phyloP scores from a whole-genome alignment of 23 tunicate genomes.

The Trididemnum miniatum region DNA sequence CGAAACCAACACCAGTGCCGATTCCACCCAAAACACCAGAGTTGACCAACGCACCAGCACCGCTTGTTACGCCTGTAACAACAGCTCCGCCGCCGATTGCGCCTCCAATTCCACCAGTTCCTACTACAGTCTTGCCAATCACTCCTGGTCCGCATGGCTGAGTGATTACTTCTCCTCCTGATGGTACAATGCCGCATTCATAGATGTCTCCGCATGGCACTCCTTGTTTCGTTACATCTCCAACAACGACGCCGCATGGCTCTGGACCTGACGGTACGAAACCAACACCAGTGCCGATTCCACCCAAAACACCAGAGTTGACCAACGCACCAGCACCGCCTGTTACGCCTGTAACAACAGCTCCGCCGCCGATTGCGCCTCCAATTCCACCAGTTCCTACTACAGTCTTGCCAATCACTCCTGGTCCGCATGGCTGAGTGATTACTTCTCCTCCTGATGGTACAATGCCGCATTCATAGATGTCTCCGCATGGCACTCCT shows the following conservation, averaged over 20 bases:
- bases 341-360: neutral
- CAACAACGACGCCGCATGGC: constrained; percentile 2
- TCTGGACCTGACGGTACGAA: neutral
- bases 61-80: neutral
- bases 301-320: neutral
- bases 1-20: neutral
- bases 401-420: neutral
- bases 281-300: neutral
- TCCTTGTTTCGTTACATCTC: neutral
- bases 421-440: neutral
- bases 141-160: constrained; percentile 2
- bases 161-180: neutral
- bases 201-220: constrained; percentile 1
- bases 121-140: neutral
- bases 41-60: neutral
- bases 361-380: neutral
- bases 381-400: neutral
- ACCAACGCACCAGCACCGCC: neutral
- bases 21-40: neutral
- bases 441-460: neutral
- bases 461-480: neutral
- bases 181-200: neutral
- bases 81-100: neutral
- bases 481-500: neutral
- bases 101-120: neutral